Conservation (phyloP, 2,888 invertebrate species). For the Drosophila silvestris region DNA sequence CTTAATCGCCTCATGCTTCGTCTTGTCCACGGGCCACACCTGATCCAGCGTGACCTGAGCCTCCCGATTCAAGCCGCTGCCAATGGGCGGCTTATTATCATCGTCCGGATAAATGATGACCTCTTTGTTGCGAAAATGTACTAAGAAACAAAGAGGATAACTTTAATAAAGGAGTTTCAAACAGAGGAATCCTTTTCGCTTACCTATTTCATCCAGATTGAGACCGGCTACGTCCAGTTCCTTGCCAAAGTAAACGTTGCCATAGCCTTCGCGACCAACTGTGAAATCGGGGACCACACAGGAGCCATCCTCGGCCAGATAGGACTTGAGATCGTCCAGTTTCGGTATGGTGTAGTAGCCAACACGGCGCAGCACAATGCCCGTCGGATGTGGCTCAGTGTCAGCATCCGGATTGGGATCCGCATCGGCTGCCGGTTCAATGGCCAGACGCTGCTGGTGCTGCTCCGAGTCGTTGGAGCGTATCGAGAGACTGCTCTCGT, state of each 20-base stretch:
- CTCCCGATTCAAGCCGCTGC: constrained; percentile 94
- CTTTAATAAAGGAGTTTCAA: neutral
- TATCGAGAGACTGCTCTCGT: constrained; percentile 74
- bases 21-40: constrained; percentile 96
- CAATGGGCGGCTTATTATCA: constrained; percentile 93
- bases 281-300: constrained; percentile 95
- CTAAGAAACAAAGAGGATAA: constrained; percentile 84
- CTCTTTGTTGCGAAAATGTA: constrained; percentile 97
- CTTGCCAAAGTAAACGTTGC: constrained; percentile 94
- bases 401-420: constrained; percentile 26
- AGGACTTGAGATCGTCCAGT: constrained; percentile 91
- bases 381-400: constrained; percentile 88
- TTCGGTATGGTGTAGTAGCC: constrained; percentile 97
- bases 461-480: constrained; percentile 74
- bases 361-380: constrained; percentile 90
- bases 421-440: constrained; percentile 46
- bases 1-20: constrained; percentile 91
- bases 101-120: constrained; percentile 98
- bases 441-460: constrained; percentile 49
- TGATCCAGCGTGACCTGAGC: constrained; percentile 97
- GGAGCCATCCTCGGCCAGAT: constrained; percentile 90
- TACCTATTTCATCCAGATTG: constrained; percentile 94
- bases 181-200: neutral
- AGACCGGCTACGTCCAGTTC: constrained; percentile 93
- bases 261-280: constrained; percentile 95